Base-by-base conservation (phyloP, 2,888 invertebrate genomes). In the Drosophila multiciliata region DNA sequence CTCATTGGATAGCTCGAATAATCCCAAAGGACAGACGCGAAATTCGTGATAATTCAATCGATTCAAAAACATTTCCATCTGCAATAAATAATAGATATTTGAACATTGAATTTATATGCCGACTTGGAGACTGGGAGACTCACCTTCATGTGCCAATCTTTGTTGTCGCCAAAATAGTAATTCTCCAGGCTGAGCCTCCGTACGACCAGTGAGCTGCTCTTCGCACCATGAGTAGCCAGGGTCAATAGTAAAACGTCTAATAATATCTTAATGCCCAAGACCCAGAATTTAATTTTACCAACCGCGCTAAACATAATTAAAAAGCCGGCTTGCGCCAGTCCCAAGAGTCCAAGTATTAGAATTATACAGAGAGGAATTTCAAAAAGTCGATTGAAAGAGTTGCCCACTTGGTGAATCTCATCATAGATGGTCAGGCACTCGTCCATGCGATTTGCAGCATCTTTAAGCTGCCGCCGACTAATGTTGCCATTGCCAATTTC, bases 1-100 rank as follows among this genome's bases (percentile, higher is more conserved):
- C 54, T 83, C 74, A 57, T 90, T 91, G 53, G 87, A 85, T 15
- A 91, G 73, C 55, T 90, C 88, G n/a, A 90, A 88, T 0, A 91
- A 45, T 0, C 87, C 90, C 61, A 86, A 62, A 3, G 85, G 79
- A 52, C 72, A 73, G 9, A 87, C 82, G 3, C 80, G 81, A 55
- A 91, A 71, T 48, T 88, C 80, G n/a, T 70, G 55, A 6, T 80
- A 75, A 20, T 85, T 80, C 11, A 88, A 32, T 1, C 82, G 85
- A 33, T 58, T 73, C 29, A 91, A 42, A 29, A 90, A 90, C 32
- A 83, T 66, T 29, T 91, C 91, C 62, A 88, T 26, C 90, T 90
- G 65, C 1, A 75, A 67, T 1, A 8, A 35, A 5, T 26, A 1
- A 6, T 1, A 33, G 32, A 9, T 1, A 32, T 32, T 42, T 57